Conservation (phyloP, 2,888 invertebrate genomes). For the Pheosia tremula region DNA sequence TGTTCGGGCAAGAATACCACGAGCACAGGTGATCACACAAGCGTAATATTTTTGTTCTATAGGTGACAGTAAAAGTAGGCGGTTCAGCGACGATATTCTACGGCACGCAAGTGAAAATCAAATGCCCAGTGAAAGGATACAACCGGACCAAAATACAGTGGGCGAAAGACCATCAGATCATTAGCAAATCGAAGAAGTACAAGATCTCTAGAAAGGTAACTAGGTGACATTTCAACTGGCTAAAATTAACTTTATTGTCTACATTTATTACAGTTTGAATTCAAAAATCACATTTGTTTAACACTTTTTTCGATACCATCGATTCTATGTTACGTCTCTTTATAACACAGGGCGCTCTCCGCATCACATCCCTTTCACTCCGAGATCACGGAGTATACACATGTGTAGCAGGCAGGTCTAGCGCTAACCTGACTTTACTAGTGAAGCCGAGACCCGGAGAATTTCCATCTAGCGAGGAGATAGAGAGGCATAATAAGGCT, state of each 20-base stretch:
- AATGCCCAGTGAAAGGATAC: constrained; percentile 95
- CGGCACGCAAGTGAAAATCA: constrained; percentile 96
- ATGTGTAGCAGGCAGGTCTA: constrained; percentile 92
- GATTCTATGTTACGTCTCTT: constrained; percentile 6
- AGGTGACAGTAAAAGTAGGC: constrained; percentile 93
- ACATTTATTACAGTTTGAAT: neutral
- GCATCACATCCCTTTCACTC: constrained; percentile 92
- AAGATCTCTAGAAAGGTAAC: constrained; percentile 93
- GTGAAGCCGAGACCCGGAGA: constrained; percentile 92
- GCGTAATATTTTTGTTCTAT: constrained; percentile 11
- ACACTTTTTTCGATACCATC: constrained; percentile 16
- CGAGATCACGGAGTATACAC: constrained; percentile 94
- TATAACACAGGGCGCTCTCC: constrained; percentile 88
- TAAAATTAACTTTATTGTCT: neutral
- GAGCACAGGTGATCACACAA: neutral
- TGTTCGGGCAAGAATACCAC: too few relatives aligned
- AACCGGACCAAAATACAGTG: constrained; percentile 93
- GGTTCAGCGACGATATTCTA: constrained; percentile 95
- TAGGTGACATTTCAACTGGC: neutral
- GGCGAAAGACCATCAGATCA: constrained; percentile 93
- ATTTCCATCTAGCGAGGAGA: constrained; percentile 92
- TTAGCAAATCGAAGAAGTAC: constrained; percentile 91
- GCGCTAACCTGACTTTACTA: constrained; percentile 91
- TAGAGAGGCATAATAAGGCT: constrained; percentile 81
- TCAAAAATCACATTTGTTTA: neutral